Evolutionary conservation across 2,113 vertebrate species (phyloP), one percentile per base, ranked within the genome.

Genomic region (Syngnathoides biaculeatus): DNA sequence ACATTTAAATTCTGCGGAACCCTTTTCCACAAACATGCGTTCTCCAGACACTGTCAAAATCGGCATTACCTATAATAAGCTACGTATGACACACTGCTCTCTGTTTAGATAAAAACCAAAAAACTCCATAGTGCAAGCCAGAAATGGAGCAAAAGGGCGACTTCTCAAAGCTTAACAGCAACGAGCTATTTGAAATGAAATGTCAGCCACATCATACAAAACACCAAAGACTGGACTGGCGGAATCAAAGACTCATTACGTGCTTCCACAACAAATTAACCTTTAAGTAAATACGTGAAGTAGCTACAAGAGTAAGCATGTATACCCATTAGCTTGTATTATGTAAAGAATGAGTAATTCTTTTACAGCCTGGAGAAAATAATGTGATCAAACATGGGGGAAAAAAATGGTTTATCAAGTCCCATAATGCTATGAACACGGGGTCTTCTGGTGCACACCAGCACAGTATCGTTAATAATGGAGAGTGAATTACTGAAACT

Each of bases 231-330:
- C 7, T 45, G 61, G 53, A 64, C 5, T 67, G 67, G 43, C 62
- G 24, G 45, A 75, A 80, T 83, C 74, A 75, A 79, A 87, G 79
- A 70, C 65, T 80, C 82, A 70, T 35, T 78, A 71, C 74, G 77
- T 72, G 61, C 52, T 52, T 65, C 64, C 38, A 64, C 57, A 75
- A 65, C 74, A 88, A 75, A 85, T 86, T 81, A 85, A 87, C 87
- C 80, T 90, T 88, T 84, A 82, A 84, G 72, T 74, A 81, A 86
- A 81, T 71, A 84, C 57, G 78, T 82, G 77, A 79, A 0, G 26
- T 35, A 19, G 69, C 65, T 80, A 74, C 74, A 58, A 45, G 63
- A 56, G 66, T 47, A 30, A 13, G 48, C 47, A 52, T 61, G 73
- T 59, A 67, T 7, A 62, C 24, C 26, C 20, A 45, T 35, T 20